These are phyloP conservation scores for Kryphioiulus occultus DNA, from an alignment of 2,888 invertebrate genomes.

Conservation along the genomic window DNA sequence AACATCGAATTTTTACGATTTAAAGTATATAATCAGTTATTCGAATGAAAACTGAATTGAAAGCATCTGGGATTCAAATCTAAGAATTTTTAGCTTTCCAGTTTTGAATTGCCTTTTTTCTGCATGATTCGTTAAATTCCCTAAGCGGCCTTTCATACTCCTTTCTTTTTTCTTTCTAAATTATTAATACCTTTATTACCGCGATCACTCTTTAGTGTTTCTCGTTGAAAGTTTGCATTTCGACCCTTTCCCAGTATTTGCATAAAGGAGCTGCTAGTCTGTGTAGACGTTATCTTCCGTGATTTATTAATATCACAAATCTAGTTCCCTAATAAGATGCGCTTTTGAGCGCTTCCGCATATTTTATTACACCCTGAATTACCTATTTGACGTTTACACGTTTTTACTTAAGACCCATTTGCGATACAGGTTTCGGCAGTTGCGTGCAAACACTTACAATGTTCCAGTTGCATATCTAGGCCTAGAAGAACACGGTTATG, in stretches of 20 bases:
- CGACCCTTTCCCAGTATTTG: not conserved
- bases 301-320: slow-evolving; percentile 39
- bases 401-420: slow-evolving; percentile 36
- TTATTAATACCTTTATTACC: slow-evolving; percentile 20
- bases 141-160: not conserved
- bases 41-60: too few relatives aligned
- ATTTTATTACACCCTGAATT: slow-evolving; percentile 29
- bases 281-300: not conserved
- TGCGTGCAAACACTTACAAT: not conserved
- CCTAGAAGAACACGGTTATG: not conserved
- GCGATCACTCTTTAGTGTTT: not conserved
- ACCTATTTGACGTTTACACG: slow-evolving; percentile 40
- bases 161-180: not conserved
- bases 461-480: not conserved
- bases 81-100: too few relatives aligned
- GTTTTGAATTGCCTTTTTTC: not conserved
- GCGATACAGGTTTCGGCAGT: not conserved
- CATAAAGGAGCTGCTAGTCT: not conserved
- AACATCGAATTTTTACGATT: too few relatives aligned
- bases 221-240: not conserved
- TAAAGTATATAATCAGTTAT: too few relatives aligned
- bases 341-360: slow-evolving; percentile 21
- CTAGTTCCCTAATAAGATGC: slow-evolving; percentile 36
- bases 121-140: not conserved
- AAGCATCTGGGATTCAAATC: too few relatives aligned